Conservation (phyloP, 92 coral and sea anemone genomes). For the Pocillopora grandis region DNA sequence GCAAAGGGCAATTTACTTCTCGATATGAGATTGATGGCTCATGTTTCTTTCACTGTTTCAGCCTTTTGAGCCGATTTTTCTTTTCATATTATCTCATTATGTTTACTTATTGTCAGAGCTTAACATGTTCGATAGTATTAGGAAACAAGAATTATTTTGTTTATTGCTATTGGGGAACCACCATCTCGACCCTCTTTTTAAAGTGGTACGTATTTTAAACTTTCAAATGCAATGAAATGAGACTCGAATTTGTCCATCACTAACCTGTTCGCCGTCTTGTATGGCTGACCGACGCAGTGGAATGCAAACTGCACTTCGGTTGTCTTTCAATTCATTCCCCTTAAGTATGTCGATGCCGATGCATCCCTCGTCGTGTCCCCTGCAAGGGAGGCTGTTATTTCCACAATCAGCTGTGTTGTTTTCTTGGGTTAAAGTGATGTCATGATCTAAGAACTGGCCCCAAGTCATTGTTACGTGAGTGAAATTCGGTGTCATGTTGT, state of each 20-base stretch:
- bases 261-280: constrained; percentile 30
- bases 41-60: too few species aligned
- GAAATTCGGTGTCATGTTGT: constrained; percentile 18
- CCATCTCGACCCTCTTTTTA: too few species aligned
- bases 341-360: constrained; percentile 14
- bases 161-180: too few species aligned
- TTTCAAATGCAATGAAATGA: neutral
- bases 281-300: constrained; percentile 22
- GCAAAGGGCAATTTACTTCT: too few species aligned
- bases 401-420: constrained; percentile 25
- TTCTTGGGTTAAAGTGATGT: constrained; percentile 24
- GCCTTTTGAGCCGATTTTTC: too few species aligned
- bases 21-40: too few species aligned
- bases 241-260: neutral
- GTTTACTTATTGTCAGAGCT: too few species aligned
- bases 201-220: neutral
- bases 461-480: constrained; percentile 55
- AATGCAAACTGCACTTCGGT: constrained; percentile 23
- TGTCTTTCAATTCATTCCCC: constrained; percentile 3
- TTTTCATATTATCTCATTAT: too few species aligned
- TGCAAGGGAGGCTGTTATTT: constrained; percentile 18
- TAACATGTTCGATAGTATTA: too few species aligned
- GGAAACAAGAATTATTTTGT: too few species aligned
- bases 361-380: constrained; percentile 14
- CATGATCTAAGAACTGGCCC: constrained; percentile 54